These are phyloP conservation scores for Calvadosia cruxmelitensis DNA, from an alignment of 30 jellyfish, hydroid and myxozoan species.

Conservation along the genomic window DNA sequence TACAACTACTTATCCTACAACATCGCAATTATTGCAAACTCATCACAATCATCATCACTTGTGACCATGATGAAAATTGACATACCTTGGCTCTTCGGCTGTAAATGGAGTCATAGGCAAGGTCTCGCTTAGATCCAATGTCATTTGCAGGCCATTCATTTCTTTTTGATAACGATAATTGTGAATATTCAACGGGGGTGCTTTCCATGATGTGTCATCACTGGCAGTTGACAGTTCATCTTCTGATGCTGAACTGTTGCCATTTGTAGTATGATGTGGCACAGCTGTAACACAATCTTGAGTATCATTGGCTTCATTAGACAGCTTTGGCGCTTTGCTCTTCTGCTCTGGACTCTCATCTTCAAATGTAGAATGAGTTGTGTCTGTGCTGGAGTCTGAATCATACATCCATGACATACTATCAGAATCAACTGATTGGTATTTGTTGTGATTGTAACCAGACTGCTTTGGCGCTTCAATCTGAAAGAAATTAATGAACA, in stretches of 20 bases:
- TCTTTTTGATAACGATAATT: conserved; percentile 88
- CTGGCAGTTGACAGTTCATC: conserved; percentile 77
- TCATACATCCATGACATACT: conserved; percentile 92
- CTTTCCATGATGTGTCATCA: conserved; percentile 80
- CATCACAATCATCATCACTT: no score
- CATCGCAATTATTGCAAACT: no score
- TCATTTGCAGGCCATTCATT: conserved; percentile 69
- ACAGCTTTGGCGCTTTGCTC: background rate
- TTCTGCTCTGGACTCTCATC: background rate
- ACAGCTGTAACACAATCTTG: background rate
- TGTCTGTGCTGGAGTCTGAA: conserved; percentile 50
- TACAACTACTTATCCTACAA: no score
- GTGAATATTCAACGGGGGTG: conserved; percentile 74
- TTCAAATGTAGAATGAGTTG: background rate
- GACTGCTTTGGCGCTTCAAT: background rate
- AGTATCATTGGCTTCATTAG: background rate
- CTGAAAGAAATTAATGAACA: no score
- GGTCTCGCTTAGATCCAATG: conserved; percentile 67
- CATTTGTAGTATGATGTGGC: background rate
- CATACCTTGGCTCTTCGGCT: conserved; percentile 39
- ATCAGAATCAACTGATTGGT: conserved; percentile 56
- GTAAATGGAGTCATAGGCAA: conserved; percentile 74
- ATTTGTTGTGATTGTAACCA: background rate
- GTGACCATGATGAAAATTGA: no score
- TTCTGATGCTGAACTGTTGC: conserved; percentile 3